These are phyloP conservation scores for Casuarius casuarius DNA, from an alignment of 2,113 vertebrate genomes.

Conservation along the genomic window DNA sequence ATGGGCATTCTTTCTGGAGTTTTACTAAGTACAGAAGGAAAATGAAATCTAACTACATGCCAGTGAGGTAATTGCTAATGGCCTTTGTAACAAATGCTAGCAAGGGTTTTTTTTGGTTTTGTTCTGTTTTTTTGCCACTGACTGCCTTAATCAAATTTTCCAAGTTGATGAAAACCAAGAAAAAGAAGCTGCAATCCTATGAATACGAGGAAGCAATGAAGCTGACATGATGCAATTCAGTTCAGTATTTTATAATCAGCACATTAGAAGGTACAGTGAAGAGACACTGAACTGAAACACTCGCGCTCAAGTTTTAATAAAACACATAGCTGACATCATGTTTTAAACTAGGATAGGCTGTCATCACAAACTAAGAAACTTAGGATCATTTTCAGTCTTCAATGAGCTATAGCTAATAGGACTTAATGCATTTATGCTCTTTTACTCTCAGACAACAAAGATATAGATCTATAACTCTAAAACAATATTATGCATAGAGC, in stretches of 20 bases:
- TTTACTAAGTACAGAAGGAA: slow-evolving; percentile 63
- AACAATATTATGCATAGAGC: slow-evolving; percentile 33
- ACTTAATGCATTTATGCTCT: not conserved
- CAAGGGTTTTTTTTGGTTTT: not conserved
- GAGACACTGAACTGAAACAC: not conserved
- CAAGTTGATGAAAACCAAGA: slow-evolving; percentile 14
- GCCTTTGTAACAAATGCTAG: not conserved
- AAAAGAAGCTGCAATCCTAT: not conserved
- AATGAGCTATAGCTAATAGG: not conserved
- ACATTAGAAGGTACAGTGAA: not conserved
- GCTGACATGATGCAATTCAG: not conserved
- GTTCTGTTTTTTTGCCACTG: not conserved
- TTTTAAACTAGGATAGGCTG: not conserved
- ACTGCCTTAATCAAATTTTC: slow-evolving; percentile 27
- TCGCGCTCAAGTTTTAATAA: not conserved
- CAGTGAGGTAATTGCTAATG: slow-evolving; percentile 51
- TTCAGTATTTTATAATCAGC: not conserved
- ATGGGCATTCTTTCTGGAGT: slow-evolving; percentile 60
- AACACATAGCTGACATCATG: not conserved
- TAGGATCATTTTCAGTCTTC: not conserved
- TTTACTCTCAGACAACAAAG: not conserved
- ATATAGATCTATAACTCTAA: slow-evolving; percentile 21
- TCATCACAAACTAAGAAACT: not conserved
- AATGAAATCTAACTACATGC: slow-evolving; percentile 51
- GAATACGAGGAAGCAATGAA: not conserved